These are phyloP conservation scores for Cryptoprocta ferox DNA, from an alignment of 2,797 vertebrate species.

Conservation along the genomic window DNA sequence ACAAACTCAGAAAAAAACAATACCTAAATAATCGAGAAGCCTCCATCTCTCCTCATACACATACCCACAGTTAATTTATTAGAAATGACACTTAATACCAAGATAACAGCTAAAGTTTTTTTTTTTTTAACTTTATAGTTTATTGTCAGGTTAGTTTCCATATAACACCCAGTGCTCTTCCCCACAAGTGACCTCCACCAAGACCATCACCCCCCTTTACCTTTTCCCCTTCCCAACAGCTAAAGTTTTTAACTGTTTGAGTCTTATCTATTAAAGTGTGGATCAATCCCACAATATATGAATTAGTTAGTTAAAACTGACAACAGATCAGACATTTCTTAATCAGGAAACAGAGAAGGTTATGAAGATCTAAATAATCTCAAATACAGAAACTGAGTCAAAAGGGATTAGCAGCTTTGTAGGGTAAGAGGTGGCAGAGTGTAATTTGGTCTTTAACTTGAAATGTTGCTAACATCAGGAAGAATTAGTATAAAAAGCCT, in stretches of 20 bases:
- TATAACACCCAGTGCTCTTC: no score
- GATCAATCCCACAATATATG: conserved; percentile 54
- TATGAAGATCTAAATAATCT: conserved; percentile 48
- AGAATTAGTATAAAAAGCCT: conserved; percentile 67
- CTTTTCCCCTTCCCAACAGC: no score
- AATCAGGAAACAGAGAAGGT: not conserved
- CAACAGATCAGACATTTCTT: conserved; percentile 35
- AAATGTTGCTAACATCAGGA: conserved; percentile 67
- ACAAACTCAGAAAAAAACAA: not conserved
- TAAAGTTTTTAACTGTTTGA: conserved; percentile 42
- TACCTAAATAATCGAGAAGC: not conserved
- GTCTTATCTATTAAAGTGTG: not conserved
- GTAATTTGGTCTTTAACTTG: conserved; percentile 63
- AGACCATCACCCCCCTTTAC: no score
- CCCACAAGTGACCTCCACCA: no score
- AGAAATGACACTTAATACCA: conserved; percentile 25
- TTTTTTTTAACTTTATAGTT: no score
- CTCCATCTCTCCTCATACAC: not conserved
- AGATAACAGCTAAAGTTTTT: not conserved
- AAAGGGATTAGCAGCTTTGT: not conserved
- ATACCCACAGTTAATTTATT: not conserved
- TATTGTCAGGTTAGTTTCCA: no score
- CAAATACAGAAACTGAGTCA: conserved; percentile 61
- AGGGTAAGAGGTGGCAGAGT: conserved; percentile 52
- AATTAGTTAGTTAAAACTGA: conserved; percentile 59